A percentile compares a stretch with the other conserved stretches of the same genome.
Evolutionary conservation across 2,888 invertebrate genomes (phyloP).

Genomic region (Tetrapedia diversipes): DNA sequence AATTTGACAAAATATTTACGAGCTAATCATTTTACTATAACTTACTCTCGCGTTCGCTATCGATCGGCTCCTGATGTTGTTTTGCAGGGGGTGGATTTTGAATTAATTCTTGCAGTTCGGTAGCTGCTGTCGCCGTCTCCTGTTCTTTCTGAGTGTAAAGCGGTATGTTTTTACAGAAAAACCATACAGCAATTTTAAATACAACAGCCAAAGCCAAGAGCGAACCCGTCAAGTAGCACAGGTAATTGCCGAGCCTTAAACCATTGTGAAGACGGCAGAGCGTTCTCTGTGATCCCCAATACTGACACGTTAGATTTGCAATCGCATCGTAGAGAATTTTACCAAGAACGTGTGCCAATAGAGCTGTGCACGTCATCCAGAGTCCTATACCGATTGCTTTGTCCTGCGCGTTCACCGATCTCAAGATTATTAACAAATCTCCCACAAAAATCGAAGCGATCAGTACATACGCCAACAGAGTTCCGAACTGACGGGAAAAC

Average conservation of each 20-base stretch:
- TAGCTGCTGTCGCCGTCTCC: slow-evolving; percentile 44
- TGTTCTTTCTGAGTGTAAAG: slow-evolving; percentile 73
- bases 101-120: slow-evolving; percentile 68
- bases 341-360: slow-evolving; percentile 86
- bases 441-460: slow-evolving; percentile 83
- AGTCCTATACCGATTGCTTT: slow-evolving; percentile 86
- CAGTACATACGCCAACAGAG: slow-evolving; percentile 81
- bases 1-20: background rate
- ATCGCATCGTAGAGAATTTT: slow-evolving; percentile 86
- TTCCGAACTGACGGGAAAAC: slow-evolving; percentile 78
- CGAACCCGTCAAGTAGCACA: slow-evolving; percentile 83
- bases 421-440: slow-evolving; percentile 84
- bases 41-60: slow-evolving; percentile 22
- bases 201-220: slow-evolving; percentile 82
- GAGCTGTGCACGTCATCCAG: slow-evolving; percentile 84
- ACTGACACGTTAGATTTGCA: slow-evolving; percentile 83
- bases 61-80: background rate
- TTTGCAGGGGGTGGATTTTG: background rate
- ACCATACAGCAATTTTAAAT: slow-evolving; percentile 83
- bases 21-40: background rate
- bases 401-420: slow-evolving; percentile 85
- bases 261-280: slow-evolving; percentile 83
- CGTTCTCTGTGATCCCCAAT: slow-evolving; percentile 81
- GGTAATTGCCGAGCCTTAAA: slow-evolving; percentile 82
- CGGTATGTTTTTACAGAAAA: slow-evolving; percentile 82